These are phyloP conservation scores for Schmidtea mediterranea DNA, from an alignment of 1,140 invertebrate genomes.

Conservation along the genomic window DNA sequence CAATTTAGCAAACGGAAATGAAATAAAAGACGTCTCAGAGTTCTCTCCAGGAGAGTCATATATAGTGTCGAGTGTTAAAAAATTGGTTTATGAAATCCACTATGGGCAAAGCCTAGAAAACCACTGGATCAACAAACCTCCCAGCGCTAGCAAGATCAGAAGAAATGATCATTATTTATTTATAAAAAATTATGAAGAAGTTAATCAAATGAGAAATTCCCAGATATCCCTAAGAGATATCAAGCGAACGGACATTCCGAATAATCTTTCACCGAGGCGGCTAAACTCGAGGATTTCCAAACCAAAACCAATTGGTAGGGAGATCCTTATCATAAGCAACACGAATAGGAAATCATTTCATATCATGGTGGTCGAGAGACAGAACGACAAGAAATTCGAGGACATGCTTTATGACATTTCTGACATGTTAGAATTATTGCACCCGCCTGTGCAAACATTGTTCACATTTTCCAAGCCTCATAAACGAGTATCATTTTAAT, in stretches of 20 bases:
- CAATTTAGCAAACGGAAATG: slow-evolving; percentile 49
- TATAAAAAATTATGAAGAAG: neutral
- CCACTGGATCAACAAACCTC: neutral
- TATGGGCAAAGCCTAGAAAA: slow-evolving; percentile 11
- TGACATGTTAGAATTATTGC: slow-evolving; percentile 12
- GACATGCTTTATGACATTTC: slow-evolving; percentile 55
- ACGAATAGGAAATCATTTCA: slow-evolving; percentile 11
- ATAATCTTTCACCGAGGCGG: too few relatives aligned
- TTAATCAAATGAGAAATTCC: neutral
- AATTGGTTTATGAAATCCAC: slow-evolving; percentile 29
- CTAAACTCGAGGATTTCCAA: neutral
- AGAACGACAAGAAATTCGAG: slow-evolving; percentile 68
- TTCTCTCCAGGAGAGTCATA: slow-evolving; percentile 62
- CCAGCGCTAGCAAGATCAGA: slow-evolving; percentile 8
- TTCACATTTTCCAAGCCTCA: slow-evolving; percentile 15
- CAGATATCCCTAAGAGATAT: neutral
- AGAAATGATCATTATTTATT: neutral
- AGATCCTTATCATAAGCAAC: slow-evolving; percentile 19
- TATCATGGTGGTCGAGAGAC: slow-evolving; percentile 43
- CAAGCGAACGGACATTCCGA: neutral
- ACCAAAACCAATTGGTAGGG: slow-evolving; percentile 1
- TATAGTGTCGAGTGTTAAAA: slow-evolving; percentile 50
- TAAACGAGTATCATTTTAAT: slow-evolving; percentile 13
- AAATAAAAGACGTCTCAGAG: slow-evolving; percentile 52
- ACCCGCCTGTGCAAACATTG: slow-evolving; percentile 13